Percentiles rank a stretch among this genome's conserved stretches.
Conservation (phyloP, 2,113 vertebrate genomes). For the Podilymbus podiceps region DNA sequence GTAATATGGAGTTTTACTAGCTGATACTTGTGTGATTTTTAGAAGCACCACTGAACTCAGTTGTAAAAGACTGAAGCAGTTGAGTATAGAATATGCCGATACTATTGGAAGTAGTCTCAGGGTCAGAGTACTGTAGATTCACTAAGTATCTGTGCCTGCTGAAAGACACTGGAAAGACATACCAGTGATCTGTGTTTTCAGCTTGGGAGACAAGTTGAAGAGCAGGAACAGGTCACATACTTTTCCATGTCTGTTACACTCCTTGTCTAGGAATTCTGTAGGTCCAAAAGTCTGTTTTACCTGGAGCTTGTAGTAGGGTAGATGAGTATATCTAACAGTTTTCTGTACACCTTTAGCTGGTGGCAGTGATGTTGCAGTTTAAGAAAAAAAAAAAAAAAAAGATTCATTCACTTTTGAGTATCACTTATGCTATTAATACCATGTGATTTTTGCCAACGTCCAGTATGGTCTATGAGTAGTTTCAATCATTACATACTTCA, state of each 20-base stretch:
- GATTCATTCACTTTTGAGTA: neutral
- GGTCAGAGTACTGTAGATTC: neutral
- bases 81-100: neutral
- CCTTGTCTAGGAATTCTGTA: neutral
- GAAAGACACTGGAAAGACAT: neutral
- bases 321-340: neutral
- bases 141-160: neutral
- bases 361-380: neutral
- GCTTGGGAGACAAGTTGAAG: neutral
- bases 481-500: rapidly evolving
- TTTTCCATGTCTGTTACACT: neutral
- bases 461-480: neutral
- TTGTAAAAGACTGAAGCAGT: neutral
- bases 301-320: neutral
- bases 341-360: neutral
- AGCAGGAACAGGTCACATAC: neutral
- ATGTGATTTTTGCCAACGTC: neutral
- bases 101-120: neutral
- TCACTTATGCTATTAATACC: neutral
- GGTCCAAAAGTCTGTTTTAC: neutral
- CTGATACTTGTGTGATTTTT: too few species aligned
- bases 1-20: neutral
- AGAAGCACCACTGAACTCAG: too few species aligned
- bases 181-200: neutral
- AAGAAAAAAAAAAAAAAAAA: neutral